These are phyloP conservation scores for Pomatostomus ruficeps DNA, from an alignment of 2,113 vertebrate genomes.

Conservation along the genomic window DNA sequence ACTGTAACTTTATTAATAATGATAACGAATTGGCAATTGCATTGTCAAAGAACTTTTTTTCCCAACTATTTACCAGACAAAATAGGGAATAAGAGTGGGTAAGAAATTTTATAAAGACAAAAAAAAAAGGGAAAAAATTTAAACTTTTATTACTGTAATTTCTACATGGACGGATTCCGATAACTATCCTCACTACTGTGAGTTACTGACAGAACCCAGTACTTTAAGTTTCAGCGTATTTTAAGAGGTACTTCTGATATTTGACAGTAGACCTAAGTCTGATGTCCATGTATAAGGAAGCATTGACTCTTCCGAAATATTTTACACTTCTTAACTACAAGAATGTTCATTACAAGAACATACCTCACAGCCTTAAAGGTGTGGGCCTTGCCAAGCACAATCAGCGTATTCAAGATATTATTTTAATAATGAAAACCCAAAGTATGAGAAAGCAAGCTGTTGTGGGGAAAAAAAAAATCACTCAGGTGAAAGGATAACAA, in stretches of 20 bases:
- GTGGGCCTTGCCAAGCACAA: slow-evolving; percentile 60
- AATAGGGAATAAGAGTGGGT: background rate
- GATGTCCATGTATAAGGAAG: background rate
- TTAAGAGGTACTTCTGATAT: slow-evolving; percentile 19
- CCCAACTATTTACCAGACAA: background rate
- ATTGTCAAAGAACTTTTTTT: background rate
- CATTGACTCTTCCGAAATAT: slow-evolving; percentile 33
- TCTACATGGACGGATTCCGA: background rate
- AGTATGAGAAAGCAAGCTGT: slow-evolving; percentile 56
- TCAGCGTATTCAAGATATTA: slow-evolving; percentile 49
- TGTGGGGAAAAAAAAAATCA: slow-evolving; percentile 33
- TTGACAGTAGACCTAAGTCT: background rate
- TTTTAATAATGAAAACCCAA: slow-evolving; percentile 67
- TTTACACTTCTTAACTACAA: slow-evolving; percentile 19
- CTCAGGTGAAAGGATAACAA: slow-evolving; percentile 65
- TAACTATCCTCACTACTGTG: background rate
- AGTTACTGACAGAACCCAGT: background rate
- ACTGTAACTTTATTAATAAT: background rate
- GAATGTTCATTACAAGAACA: background rate
- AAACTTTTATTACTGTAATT: background rate
- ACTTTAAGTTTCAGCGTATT: slow-evolving; percentile 2
- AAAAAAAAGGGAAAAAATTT: background rate
- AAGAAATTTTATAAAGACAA: background rate
- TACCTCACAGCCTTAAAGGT: slow-evolving; percentile 18
- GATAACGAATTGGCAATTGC: background rate